A percentile compares a stretch with the other conserved stretches of the same genome.
phyloP scores from a whole-genome alignment of 2,113 vertebrate genomes.

The Nipponia nippon region DNA sequence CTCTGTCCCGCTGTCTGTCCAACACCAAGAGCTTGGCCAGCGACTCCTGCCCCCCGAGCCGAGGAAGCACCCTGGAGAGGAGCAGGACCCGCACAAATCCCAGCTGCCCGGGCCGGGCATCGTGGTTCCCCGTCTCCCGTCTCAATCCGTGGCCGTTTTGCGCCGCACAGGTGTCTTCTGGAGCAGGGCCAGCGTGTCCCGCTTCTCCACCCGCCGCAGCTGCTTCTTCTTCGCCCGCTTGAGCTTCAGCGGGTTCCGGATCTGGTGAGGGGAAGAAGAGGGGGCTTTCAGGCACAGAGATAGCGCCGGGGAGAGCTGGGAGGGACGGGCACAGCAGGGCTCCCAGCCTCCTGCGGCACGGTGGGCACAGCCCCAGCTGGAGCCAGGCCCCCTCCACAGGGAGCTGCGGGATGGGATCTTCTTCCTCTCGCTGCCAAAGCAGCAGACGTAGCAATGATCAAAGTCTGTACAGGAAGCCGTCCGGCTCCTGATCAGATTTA shows the following conservation, averaged over 20 bases:
- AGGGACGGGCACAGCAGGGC: rapidly evolving
- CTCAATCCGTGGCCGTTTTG: background rate
- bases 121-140: rapidly evolving
- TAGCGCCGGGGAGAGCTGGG: rapidly evolving
- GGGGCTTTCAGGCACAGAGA: background rate
- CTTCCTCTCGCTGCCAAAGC: background rate
- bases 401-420: background rate
- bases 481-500: background rate
- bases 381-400: background rate
- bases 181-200: slow-evolving; percentile 84
- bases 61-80: rapidly evolving
- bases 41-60: rapidly evolving
- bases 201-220: slow-evolving; percentile 85
- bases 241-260: slow-evolving; percentile 89
- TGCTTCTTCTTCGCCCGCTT: slow-evolving; percentile 93
- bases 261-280: slow-evolving; percentile 56
- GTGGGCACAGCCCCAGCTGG: background rate
- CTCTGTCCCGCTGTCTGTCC: background rate
- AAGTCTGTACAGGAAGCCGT: background rate
- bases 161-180: slow-evolving; percentile 45
- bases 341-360: background rate
- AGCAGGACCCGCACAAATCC: rapidly evolving
- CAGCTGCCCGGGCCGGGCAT: rapidly evolving
- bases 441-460: rapidly evolving
- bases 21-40: background rate